A percentile compares a stretch with the other conserved stretches of the same genome.
These are phyloP conservation scores for Mungos mungo DNA, from an alignment of 2,113 vertebrate species.

Conservation along the genomic window DNA sequence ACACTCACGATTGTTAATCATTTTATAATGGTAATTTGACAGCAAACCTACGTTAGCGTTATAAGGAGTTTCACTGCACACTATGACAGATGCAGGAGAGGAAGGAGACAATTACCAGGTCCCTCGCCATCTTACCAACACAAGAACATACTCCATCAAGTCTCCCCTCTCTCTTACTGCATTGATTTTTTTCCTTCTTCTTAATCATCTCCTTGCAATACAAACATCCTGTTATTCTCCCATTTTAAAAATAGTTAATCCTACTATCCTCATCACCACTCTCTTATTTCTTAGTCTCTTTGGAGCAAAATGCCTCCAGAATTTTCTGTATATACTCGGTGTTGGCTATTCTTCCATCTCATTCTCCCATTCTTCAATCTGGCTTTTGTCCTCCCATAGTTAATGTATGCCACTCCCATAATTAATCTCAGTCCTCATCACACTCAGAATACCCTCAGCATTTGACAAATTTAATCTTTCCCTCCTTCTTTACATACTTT, in stretches of 20 bases:
- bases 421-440: not conserved
- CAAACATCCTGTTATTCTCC: not conserved
- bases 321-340: not conserved
- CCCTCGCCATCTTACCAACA: not conserved
- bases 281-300: not conserved
- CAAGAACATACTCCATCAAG: not conserved
- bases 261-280: not conserved
- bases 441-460: not conserved
- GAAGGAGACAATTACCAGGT: not conserved
- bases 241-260: not conserved
- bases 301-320: not conserved
- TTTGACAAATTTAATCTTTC: not conserved
- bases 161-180: not conserved
- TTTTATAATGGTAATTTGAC: not conserved
- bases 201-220: not conserved
- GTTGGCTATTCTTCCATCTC: not conserved
- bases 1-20: not conserved
- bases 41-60: not conserved
- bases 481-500: not conserved
- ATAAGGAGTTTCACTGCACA: not conserved
- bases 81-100: not conserved
- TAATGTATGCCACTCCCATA: not conserved
- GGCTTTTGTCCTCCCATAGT: not conserved
- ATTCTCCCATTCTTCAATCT: not conserved
- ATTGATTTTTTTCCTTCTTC: not conserved